Percentiles rank a stretch among this genome's conserved stretches.
Conservation (phyloP, 2,113 vertebrate species). For the Channa maculata region DNA sequence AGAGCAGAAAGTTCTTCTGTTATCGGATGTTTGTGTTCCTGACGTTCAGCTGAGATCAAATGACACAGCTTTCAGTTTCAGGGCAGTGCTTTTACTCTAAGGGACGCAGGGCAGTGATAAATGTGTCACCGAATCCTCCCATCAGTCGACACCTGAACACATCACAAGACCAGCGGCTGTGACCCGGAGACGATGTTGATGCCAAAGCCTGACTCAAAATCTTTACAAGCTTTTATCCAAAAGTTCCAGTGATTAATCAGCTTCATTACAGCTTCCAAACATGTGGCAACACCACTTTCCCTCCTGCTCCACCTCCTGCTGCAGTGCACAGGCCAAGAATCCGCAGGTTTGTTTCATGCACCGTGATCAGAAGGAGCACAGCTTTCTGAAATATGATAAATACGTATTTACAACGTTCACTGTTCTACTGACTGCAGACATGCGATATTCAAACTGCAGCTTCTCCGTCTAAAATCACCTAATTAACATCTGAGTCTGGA, state of each 20-base stretch:
- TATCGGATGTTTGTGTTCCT: not conserved
- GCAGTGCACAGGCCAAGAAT: not conserved
- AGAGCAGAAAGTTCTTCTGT: not conserved
- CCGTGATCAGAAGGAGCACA: not conserved
- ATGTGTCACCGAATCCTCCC: conserved; percentile 2
- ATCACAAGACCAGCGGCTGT: not conserved
- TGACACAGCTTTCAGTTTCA: not conserved
- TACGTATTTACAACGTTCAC: no score
- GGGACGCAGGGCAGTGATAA: conserved; percentile 58
- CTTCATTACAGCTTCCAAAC: not conserved
- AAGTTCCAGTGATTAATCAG: no score
- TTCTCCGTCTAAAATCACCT: no score
- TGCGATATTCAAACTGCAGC: no score
- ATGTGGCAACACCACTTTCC: not conserved
- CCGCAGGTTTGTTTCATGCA: not conserved
- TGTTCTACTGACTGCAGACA: no score
- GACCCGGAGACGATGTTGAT: not conserved
- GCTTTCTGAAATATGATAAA: not conserved
- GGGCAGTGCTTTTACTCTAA: conserved; percentile 55
- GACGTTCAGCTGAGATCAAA: conserved; percentile 14
- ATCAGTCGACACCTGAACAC: conserved; percentile 45
- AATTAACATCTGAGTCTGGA: no score
- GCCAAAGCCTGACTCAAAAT: no score
- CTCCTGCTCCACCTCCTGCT: not conserved
- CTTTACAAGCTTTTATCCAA: no score